A percentile compares a stretch with the other conserved stretches of the same genome.
Evolutionary conservation across 2,888 invertebrate genomes (phyloP).

Genomic region (Drosophila antonietae): DNA sequence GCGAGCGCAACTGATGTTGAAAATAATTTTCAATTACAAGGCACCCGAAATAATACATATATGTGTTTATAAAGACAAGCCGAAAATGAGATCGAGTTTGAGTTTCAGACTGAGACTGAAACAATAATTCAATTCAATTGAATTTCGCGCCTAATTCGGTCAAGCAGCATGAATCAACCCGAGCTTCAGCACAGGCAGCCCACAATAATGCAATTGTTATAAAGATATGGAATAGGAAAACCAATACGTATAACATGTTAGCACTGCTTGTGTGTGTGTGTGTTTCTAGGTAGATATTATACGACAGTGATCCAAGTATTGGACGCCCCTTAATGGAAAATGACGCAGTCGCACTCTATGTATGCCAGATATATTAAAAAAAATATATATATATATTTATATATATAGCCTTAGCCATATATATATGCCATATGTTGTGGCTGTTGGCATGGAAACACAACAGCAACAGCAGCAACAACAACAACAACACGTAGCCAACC

Average conservation of each 20-base stretch:
- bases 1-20: slow-evolving; percentile 39
- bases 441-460: slow-evolving; percentile 59
- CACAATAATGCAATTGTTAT: slow-evolving; percentile 48
- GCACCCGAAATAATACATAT: slow-evolving; percentile 6
- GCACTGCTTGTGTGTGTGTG: not conserved
- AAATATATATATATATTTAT: slow-evolving; percentile 16
- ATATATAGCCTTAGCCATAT: slow-evolving; percentile 22
- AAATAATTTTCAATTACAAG: slow-evolving; percentile 51
- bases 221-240: slow-evolving; percentile 22
- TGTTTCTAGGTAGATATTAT: slow-evolving; percentile 30
- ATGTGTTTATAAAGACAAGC: slow-evolving; percentile 1
- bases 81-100: slow-evolving; percentile 7
- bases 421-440: slow-evolving; percentile 51
- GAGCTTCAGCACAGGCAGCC: slow-evolving; percentile 39
- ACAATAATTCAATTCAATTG: slow-evolving; percentile 71
- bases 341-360: slow-evolving; percentile 57
- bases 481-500: slow-evolving; percentile 45
- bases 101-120: slow-evolving; percentile 11
- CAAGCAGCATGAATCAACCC: slow-evolving; percentile 53
- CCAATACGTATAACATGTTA: slow-evolving; percentile 4
- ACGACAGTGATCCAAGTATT: slow-evolving; percentile 31
- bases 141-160: slow-evolving; percentile 72
- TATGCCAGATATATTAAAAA: slow-evolving; percentile 21
- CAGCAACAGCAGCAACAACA: slow-evolving; percentile 8
- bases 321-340: slow-evolving; percentile 34